Percentiles rank a stretch among this genome's conserved stretches.
Evolutionary conservation across 2,888 invertebrate genomes (phyloP).

Genomic region (Spatulosminthurus flaviceps): DNA sequence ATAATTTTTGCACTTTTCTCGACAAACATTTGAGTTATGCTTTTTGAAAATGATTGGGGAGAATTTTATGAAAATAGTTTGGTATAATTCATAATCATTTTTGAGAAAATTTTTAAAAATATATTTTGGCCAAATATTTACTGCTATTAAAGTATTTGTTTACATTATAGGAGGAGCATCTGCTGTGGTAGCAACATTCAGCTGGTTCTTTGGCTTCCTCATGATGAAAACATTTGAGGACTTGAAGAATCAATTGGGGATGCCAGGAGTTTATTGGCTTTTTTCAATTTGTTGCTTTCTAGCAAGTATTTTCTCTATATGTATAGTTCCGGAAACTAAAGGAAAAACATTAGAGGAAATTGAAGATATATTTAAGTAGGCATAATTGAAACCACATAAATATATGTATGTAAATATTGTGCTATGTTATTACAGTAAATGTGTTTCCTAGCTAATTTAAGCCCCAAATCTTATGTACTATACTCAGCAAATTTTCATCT

Average conservation of each 20-base stretch:
- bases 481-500: too few relatives aligned
- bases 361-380: conserved; percentile 41
- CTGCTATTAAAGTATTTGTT: background rate
- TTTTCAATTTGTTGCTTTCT: conserved; percentile 50
- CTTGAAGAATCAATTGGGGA: conserved; percentile 47
- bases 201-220: conserved; percentile 65
- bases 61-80: too few relatives aligned
- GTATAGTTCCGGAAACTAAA: conserved; percentile 56
- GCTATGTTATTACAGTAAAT: too few relatives aligned
- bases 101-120: too few relatives aligned
- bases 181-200: conserved; percentile 77
- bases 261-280: conserved; percentile 53
- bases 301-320: conserved; percentile 49
- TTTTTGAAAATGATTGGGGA: too few relatives aligned
- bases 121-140: too few relatives aligned
- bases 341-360: conserved; percentile 58
- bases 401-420: too few relatives aligned
- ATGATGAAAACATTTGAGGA: conserved; percentile 57
- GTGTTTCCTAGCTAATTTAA: too few relatives aligned
- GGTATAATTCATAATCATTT: too few relatives aligned
- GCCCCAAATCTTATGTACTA: too few relatives aligned
- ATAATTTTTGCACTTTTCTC: too few relatives aligned
- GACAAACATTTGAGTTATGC: too few relatives aligned
- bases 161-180: conserved; percentile 71
- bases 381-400: background rate